Percentiles rank a stretch among this genome's conserved stretches.
Conservation (phyloP, 1,140 invertebrate genomes). For the Centruroides sculpturatus region DNA sequence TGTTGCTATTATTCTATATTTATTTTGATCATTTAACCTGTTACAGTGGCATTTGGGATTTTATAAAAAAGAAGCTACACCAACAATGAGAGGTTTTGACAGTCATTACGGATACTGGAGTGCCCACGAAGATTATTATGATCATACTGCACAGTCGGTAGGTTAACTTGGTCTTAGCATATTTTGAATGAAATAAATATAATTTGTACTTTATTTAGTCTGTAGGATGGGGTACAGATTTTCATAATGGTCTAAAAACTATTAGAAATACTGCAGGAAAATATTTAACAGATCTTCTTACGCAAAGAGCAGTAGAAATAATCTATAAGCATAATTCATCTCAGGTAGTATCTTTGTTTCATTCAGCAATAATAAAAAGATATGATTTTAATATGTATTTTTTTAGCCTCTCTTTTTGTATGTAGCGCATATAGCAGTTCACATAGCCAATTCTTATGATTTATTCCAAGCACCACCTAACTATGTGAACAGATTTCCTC, state of each 20-base stretch:
- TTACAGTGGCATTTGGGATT: conserved; percentile 62
- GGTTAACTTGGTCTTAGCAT: background rate
- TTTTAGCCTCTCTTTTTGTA: conserved; percentile 62
- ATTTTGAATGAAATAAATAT: background rate
- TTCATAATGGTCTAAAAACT: conserved; percentile 35
- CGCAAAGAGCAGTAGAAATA: conserved; percentile 50
- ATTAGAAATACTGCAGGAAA: conserved; percentile 34
- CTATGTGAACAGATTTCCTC: conserved; percentile 10
- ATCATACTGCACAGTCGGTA: conserved; percentile 34
- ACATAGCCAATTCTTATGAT: conserved; percentile 59
- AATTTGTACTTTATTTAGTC: background rate
- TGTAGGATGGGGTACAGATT: conserved; percentile 45
- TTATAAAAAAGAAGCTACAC: conserved; percentile 52
- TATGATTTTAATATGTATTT: too few relatives aligned
- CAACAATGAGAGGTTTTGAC: conserved; percentile 69
- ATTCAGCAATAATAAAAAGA: too few relatives aligned
- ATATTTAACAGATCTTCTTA: conserved; percentile 72
- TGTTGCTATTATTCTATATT: too few relatives aligned
- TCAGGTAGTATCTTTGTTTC: conserved; percentile 1
- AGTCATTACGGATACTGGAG: conserved; percentile 69
- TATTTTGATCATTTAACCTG: too few relatives aligned
- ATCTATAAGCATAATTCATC: conserved; percentile 46
- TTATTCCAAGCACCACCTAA: conserved; percentile 28
- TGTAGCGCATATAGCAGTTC: conserved; percentile 66
- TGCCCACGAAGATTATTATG: conserved; percentile 67